A percentile compares a stretch with the other conserved stretches of the same genome.
Conservation (phyloP, 2,113 vertebrate species). For the Zosterops hypoxanthus region DNA sequence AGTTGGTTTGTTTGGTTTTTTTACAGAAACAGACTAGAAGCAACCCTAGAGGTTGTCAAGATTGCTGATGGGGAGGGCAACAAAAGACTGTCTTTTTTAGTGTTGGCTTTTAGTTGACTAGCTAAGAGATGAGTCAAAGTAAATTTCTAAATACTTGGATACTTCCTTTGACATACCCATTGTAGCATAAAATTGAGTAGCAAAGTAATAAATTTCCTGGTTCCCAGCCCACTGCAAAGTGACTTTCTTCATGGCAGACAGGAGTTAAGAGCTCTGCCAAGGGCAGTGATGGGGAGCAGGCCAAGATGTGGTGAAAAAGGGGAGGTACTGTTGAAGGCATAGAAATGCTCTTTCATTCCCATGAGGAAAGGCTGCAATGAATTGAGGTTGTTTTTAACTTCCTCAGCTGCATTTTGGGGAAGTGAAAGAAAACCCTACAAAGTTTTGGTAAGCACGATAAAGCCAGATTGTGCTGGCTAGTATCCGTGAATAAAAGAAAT, state of each 20-base stretch:
- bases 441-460: neutral
- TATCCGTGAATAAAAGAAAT: neutral
- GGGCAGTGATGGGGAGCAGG: rapidly evolving
- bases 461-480: neutral
- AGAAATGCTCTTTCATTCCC: neutral
- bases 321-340: neutral
- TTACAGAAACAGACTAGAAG: neutral
- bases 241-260: neutral
- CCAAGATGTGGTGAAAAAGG: neutral
- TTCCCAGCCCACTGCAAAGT: neutral
- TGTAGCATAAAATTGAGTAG: neutral
- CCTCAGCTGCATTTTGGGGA: neutral
- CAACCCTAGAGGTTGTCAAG: neutral
- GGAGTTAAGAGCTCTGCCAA: neutral
- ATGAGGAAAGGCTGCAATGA: neutral
- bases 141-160: neutral
- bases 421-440: neutral
- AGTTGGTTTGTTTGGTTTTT: too few species aligned
- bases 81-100: neutral
- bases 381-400: neutral
- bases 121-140: conserved; percentile 8
- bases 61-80: neutral
- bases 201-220: neutral
- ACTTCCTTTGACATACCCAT: neutral
- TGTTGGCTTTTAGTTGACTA: neutral